phyloP scores from a whole-genome alignment of 2,888 invertebrate genomes.

The Torymus tubicola region DNA sequence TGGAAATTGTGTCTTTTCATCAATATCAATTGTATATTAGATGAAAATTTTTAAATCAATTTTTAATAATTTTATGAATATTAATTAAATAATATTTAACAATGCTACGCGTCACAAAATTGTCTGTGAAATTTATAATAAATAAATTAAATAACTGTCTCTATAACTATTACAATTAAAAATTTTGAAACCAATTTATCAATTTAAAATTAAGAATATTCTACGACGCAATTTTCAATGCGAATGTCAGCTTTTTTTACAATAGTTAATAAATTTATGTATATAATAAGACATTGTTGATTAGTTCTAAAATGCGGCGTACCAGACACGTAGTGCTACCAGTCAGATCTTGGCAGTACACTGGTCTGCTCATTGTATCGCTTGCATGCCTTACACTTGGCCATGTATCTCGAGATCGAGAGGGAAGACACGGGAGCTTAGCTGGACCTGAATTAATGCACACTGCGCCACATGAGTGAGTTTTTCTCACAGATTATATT shows the following conservation, averaged over 20 bases:
- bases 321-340: conserved; percentile 71
- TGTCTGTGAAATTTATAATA: too few relatives aligned
- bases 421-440: conserved; percentile 71
- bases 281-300: not conserved
- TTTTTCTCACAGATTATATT: conserved; percentile 13
- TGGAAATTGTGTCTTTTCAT: not conserved
- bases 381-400: conserved; percentile 72
- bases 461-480: conserved; percentile 71
- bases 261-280: too few relatives aligned
- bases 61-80: too few relatives aligned
- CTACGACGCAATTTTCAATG: too few relatives aligned
- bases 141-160: not conserved
- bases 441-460: conserved; percentile 72
- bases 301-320: conserved; percentile 65
- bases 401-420: conserved; percentile 71
- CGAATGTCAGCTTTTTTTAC: too few relatives aligned
- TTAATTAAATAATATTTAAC: too few relatives aligned
- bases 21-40: not conserved
- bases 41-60: not conserved
- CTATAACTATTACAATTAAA: not conserved
- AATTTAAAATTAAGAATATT: too few relatives aligned
- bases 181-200: not conserved
- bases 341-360: conserved; percentile 72
- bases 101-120: too few relatives aligned
- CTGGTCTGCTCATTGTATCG: conserved; percentile 71